Conservation (phyloP, 2,113 vertebrate species). For the Thamnaconus septentrionalis region DNA sequence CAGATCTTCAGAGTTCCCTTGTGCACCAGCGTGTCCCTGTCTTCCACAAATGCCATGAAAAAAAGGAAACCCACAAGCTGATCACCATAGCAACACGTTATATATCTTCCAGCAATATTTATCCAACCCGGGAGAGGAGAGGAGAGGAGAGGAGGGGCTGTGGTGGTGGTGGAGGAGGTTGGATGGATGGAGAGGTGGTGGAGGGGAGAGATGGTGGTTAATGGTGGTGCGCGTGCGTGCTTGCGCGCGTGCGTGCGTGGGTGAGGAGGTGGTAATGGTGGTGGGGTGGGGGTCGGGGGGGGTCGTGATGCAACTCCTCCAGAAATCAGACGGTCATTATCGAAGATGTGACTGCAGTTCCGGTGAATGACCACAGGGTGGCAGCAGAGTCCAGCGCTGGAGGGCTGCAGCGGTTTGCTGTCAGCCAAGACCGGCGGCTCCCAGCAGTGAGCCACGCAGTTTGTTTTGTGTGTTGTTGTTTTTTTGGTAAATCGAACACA, state of each 20-base stretch:
- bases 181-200: constrained; percentile 28
- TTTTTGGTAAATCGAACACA: background rate
- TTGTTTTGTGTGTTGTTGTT: background rate
- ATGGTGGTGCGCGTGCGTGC: background rate
- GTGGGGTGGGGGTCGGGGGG: background rate
- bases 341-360: constrained; percentile 24
- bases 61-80: constrained; percentile 42
- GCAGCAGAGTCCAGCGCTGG: constrained; percentile 60
- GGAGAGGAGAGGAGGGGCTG: constrained; percentile 30
- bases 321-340: constrained; percentile 49
- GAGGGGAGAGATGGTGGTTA: background rate
- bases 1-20: constrained; percentile 55
- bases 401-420: constrained; percentile 1
- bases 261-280: constrained; percentile 37
- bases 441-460: constrained; percentile 29
- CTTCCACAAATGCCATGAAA: constrained; percentile 54
- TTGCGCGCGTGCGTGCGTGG: constrained; percentile 1
- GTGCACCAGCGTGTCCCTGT: constrained; percentile 58
- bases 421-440: constrained; percentile 19
- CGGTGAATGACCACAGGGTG: constrained; percentile 31
- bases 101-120: constrained; percentile 76
- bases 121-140: constrained; percentile 46
- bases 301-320: constrained; percentile 56
- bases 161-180: constrained; percentile 9
- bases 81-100: constrained; percentile 83